Conservation (phyloP, 2,888 invertebrate species). For the Bibio marci region DNA sequence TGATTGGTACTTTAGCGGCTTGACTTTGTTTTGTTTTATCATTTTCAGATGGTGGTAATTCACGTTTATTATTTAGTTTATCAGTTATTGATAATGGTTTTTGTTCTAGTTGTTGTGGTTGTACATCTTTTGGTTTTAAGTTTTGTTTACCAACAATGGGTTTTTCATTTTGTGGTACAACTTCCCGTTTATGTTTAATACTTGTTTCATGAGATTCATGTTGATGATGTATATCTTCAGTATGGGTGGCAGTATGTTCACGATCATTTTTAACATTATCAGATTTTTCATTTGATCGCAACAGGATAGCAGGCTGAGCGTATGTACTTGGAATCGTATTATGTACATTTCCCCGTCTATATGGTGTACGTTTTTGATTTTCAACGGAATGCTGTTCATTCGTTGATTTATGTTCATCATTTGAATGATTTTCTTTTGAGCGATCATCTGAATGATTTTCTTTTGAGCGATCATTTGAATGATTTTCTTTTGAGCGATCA, state of each 20-base stretch:
- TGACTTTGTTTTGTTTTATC: neutral
- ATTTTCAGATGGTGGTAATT: neutral
- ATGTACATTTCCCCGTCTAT: no score
- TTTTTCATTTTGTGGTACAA: neutral
- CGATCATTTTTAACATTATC: neutral
- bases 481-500: no score
- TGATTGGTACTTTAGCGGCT: neutral
- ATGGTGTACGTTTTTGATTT: no score
- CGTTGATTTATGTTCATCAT: no score
- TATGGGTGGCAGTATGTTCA: neutral
- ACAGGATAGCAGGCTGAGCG: neutral
- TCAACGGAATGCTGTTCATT: no score
- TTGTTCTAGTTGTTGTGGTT: neutral
- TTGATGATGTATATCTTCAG: neutral
- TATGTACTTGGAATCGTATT: neutral
- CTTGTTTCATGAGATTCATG: neutral
- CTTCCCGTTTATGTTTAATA: neutral
- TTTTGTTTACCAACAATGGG: neutral
- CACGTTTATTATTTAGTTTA: no score
- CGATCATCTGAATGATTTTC: no score
- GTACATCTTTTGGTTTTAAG: neutral
- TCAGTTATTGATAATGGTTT: neutral
- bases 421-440: no score
- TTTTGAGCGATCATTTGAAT: no score
- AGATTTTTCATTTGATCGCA: no score